Evolutionary conservation across 2,797 vertebrate genomes (phyloP).

Genomic region (Protosalanx chinensis): DNA sequence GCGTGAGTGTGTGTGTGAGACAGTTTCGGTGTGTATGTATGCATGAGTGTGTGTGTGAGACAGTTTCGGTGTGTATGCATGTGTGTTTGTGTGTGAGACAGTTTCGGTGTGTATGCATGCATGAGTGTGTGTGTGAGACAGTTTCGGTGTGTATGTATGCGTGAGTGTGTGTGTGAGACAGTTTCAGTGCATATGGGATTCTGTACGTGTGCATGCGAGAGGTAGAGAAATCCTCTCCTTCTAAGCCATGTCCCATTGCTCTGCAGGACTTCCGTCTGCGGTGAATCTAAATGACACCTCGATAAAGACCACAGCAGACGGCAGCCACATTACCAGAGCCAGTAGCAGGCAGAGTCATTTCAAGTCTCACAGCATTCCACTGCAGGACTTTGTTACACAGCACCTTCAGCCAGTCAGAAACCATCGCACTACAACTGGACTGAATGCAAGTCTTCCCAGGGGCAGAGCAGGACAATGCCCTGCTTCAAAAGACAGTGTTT

Average conservation of each 20-base stretch:
- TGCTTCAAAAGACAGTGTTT: background rate
- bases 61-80: constrained; percentile 11
- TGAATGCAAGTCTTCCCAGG: background rate
- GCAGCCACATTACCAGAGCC: constrained; percentile 30
- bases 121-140: background rate
- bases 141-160: constrained; percentile 9
- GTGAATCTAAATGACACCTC: constrained; percentile 70
- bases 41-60: background rate
- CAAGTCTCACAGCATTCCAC: background rate
- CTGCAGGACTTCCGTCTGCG: constrained; percentile 58
- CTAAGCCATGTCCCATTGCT: constrained; percentile 58
- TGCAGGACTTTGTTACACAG: constrained; percentile 12
- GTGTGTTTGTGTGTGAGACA: constrained; percentile 2
- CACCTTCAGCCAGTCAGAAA: constrained; percentile 32
- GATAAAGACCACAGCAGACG: constrained; percentile 68
- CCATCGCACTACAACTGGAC: constrained; percentile 13
- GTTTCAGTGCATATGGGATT: constrained; percentile 32
- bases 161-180: constrained; percentile 9
- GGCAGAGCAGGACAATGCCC: background rate
- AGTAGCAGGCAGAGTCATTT: constrained; percentile 29
- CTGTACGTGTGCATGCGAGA: constrained; percentile 39
- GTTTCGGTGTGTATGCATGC: background rate
- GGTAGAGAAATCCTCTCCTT: constrained; percentile 48
- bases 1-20: background rate
- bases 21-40: background rate